Evolutionary conservation across 2,113 vertebrate species (phyloP).

Genomic region (Gobius niger): DNA sequence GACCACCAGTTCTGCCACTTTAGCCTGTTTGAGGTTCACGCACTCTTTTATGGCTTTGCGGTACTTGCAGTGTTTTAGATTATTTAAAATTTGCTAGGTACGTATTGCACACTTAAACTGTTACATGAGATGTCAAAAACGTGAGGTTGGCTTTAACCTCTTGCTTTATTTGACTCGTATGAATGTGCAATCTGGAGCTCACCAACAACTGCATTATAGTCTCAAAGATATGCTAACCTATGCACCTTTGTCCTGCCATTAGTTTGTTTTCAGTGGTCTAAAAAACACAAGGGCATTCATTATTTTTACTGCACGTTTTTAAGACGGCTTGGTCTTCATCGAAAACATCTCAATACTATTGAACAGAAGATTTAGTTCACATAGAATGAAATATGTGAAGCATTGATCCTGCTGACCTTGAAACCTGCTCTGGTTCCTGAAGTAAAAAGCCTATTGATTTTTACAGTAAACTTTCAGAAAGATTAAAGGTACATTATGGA

Average conservation of each 20-base stretch:
- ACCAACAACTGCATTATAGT: constrained; percentile 55
- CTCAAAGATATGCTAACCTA: constrained; percentile 63
- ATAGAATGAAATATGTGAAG: not conserved
- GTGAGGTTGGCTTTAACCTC: constrained; percentile 24
- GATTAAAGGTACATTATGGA: too few species aligned
- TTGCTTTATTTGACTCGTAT: constrained; percentile 40
- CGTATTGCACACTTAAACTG: constrained; percentile 36
- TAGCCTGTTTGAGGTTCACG: constrained; percentile 29
- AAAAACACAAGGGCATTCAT: constrained; percentile 53
- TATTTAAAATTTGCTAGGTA: constrained; percentile 30
- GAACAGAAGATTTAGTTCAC: not conserved
- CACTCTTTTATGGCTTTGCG: constrained; percentile 31
- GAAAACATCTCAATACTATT: too few species aligned
- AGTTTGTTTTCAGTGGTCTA: constrained; percentile 18
- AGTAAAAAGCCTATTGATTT: too few species aligned
- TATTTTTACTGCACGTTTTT: constrained; percentile 34
- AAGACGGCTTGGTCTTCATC: not conserved
- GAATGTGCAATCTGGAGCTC: constrained; percentile 71
- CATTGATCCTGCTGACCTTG: too few species aligned
- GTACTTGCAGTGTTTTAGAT: constrained; percentile 16
- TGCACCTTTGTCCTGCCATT: constrained; percentile 60
- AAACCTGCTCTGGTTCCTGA: too few species aligned
- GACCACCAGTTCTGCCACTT: constrained; percentile 2
- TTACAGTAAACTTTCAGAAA: too few species aligned
- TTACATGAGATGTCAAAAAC: constrained; percentile 54